These are phyloP conservation scores for Meiosimyza platycephala DNA, from an alignment of 2,888 invertebrate species.

Conservation along the genomic window DNA sequence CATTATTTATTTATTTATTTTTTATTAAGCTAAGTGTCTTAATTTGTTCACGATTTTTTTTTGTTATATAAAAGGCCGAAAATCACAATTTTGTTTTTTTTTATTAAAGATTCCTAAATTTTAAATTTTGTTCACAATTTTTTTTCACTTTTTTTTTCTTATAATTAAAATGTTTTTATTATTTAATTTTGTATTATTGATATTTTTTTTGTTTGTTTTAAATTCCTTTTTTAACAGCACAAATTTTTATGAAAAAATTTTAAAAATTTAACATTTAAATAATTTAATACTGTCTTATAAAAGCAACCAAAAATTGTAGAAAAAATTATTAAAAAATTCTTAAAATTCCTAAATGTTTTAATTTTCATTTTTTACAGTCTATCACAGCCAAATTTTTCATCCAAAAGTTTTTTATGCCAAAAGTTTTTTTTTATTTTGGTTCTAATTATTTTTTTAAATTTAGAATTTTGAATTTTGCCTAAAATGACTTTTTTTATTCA, in stretches of 20 bases:
- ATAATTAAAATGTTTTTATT: constrained; percentile 45
- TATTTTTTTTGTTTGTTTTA: constrained; percentile 44
- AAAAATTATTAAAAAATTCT: constrained; percentile 45
- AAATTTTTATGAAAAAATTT: constrained; percentile 54
- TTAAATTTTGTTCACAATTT: constrained; percentile 61
- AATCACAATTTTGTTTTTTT: constrained; percentile 53
- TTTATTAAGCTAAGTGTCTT: constrained; percentile 42
- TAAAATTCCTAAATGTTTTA: constrained; percentile 46
- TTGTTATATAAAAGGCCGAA: constrained; percentile 54
- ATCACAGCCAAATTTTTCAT: constrained; percentile 67
- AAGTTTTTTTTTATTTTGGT: constrained; percentile 52
- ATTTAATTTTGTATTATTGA: constrained; percentile 42
- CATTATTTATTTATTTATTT: constrained; percentile 37
- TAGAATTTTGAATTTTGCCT: constrained; percentile 67
- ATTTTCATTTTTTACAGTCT: constrained; percentile 51
- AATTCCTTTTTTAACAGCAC: constrained; percentile 63
- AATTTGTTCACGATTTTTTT: constrained; percentile 45
- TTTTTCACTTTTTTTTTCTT: constrained; percentile 32
- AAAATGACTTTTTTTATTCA: constrained; percentile 40
- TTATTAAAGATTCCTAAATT: constrained; percentile 54
- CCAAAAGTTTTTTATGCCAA: constrained; percentile 58
- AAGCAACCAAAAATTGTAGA: constrained; percentile 45
- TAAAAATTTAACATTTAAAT: neutral
- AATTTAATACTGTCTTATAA: constrained; percentile 43
- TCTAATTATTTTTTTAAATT: constrained; percentile 51